phyloP scores from a whole-genome alignment of 2,888 invertebrate species.

The Cecidostiba fungosa region DNA sequence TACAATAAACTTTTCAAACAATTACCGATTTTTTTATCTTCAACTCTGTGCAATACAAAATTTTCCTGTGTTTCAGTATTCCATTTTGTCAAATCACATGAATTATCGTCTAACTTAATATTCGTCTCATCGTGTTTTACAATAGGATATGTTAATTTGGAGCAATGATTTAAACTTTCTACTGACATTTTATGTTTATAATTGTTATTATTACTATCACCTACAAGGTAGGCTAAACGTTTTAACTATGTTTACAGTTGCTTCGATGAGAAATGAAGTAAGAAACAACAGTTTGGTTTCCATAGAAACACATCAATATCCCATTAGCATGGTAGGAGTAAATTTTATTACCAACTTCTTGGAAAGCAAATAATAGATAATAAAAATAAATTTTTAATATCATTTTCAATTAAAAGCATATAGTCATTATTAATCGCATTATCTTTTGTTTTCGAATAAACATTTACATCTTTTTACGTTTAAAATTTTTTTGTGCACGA shows the following conservation, averaged over 20 bases:
- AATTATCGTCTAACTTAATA: conserved; percentile 47
- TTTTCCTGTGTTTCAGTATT: conserved; percentile 60
- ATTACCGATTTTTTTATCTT: conserved; percentile 62
- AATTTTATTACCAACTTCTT: conserved; percentile 55
- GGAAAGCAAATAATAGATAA: conserved; percentile 56
- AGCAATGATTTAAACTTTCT: conserved; percentile 54
- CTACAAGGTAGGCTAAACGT: conserved; percentile 52
- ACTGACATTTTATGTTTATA: conserved; percentile 59
- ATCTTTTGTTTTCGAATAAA: conserved; percentile 59
- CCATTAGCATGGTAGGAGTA: conserved; percentile 35
- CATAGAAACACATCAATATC: conserved; percentile 59
- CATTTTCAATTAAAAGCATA: conserved; percentile 58
- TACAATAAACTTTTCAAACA: conserved; percentile 55
- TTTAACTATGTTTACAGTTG: conserved; percentile 50
- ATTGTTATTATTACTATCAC: conserved; percentile 29
- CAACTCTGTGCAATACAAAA: conserved; percentile 60
- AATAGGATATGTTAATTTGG: conserved; percentile 62
- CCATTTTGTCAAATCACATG: conserved; percentile 52
- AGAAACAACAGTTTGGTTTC: conserved; percentile 60
- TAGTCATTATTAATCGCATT: conserved; percentile 59
- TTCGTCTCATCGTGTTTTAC: conserved; percentile 55
- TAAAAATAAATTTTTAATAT: conserved; percentile 54
- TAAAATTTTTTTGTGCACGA: conserved; percentile 63
- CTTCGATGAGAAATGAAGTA: conserved; percentile 43
- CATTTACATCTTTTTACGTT: conserved; percentile 62